Conservation (phyloP, 2,888 invertebrate species). For the Chrysomela aeneicollis region DNA sequence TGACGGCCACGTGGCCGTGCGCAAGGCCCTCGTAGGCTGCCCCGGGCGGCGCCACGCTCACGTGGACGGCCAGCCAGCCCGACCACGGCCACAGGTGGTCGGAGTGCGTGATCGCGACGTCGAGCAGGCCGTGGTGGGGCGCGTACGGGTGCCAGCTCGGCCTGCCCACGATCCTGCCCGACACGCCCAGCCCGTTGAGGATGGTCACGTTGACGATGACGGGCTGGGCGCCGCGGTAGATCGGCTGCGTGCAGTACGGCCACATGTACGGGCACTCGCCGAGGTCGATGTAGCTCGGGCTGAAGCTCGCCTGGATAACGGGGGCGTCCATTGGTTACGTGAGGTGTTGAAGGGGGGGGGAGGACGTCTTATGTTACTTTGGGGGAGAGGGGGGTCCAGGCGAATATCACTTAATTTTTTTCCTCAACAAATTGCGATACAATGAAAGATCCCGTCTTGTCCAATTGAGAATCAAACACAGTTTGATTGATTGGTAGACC, state of each 20-base stretch:
- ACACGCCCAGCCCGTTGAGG: conserved; percentile 91
- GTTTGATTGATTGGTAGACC: no score
- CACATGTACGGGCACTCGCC: conserved; percentile 98
- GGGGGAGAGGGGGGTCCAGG: neutral
- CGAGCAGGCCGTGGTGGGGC: conserved; percentile 80
- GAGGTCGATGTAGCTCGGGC: conserved; percentile 88
- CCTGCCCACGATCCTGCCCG: conserved; percentile 76
- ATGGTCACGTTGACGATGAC: conserved; percentile 94
- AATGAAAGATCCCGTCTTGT: no score
- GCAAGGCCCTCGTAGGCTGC: conserved; percentile 78
- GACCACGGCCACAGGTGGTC: conserved; percentile 96
- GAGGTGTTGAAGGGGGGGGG: no score
- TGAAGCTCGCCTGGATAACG: conserved; percentile 65
- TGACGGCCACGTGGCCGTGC: conserved; percentile 83
- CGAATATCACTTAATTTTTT: no score
- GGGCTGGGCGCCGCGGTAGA: conserved; percentile 87
- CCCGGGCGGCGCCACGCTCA: conserved; percentile 73
- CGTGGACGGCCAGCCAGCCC: conserved; percentile 88
- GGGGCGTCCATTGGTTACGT: no score
- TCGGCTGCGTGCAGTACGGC: conserved; percentile 96
- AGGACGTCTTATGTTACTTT: neutral
- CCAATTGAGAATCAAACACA: no score
- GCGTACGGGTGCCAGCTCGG: conserved; percentile 90
- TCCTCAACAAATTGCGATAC: no score
- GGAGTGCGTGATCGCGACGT: conserved; percentile 80